Percentiles rank a stretch among this genome's conserved stretches.
phyloP scores from a whole-genome alignment of 2,797 vertebrate genomes.

The Saxicola maurus region DNA sequence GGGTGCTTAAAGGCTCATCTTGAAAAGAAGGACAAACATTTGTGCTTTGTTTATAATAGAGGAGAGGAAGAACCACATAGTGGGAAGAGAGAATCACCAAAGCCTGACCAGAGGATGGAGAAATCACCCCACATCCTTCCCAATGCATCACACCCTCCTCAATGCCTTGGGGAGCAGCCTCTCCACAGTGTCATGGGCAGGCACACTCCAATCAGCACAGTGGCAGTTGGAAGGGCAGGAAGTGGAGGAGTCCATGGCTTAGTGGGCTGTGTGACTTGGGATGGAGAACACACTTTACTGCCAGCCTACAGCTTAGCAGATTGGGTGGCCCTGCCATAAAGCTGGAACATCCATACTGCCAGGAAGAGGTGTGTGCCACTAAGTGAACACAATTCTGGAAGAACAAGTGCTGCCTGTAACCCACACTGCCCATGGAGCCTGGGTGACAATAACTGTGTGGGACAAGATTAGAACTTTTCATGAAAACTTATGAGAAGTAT shows the following conservation, averaged over 20 bases:
- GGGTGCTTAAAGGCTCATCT: neutral
- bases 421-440: neutral
- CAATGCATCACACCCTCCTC: fast-evolving
- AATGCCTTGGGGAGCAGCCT: neutral
- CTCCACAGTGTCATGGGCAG: neutral
- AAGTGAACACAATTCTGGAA: neutral
- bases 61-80: neutral
- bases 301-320: neutral
- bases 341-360: neutral
- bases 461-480: neutral
- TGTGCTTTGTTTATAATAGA: neutral
- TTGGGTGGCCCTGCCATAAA: neutral
- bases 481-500: neutral
- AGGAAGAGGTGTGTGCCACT: neutral
- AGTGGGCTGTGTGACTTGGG: neutral
- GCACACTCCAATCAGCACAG: fast-evolving
- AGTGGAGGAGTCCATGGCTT: fast-evolving
- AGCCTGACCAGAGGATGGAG: neutral
- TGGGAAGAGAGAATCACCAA: neutral
- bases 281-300: fast-evolving
- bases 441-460: neutral
- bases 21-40: neutral
- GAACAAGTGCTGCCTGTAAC: fast-evolving
- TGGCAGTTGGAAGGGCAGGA: fast-evolving
- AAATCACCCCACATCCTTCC: neutral